Base-by-base conservation (phyloP, 2,888 invertebrate species). In the Drosophila atripex region DNA sequence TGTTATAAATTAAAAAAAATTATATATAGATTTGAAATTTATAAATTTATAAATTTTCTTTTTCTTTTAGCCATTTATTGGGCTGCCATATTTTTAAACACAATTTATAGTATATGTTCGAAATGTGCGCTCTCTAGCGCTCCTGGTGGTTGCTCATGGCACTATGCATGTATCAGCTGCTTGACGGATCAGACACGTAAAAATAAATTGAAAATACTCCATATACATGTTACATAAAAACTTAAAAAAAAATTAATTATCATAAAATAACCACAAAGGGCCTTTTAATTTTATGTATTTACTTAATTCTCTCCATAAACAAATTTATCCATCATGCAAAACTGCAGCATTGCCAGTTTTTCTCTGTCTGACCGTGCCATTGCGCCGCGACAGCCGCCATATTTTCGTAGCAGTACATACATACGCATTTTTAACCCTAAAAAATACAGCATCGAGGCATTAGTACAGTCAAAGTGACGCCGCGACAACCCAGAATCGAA, bases 381-480 rank as follows among this genome's bases (percentile, higher is more conserved):
- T 3, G 9, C 30, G 28, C 63, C 57, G 14, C 50, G 45, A 14
- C 38, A 51, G 71, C 85, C 85, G 80, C 80, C 82, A 82, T 35
- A n/a, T 82, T 82, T 82, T 73, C 87, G 78, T 66, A 65, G 64
- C 53, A 39, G 12, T 32, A 32, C 32, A 32, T 32, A 49, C 61
- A 65, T 45, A 65, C 53, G 70, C 76, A 66, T 57, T 59, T 87
- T 87, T 83, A 85, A 87, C 82, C 88, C 86, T 83, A 87, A 87
- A 87, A 82, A 87, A 87, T 76, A 87, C 85, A 80, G 78, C 78
- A 87, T 83, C 75, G 58, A 79, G 77, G 56, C 71, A 87, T 87
- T 85, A 76, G 82, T 83, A 83, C 82, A 83, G 82, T 83, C 88
- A 78, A 87, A 83, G 82, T 82, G 82, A 83, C 82, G 82, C 82